Percentiles rank a stretch among this genome's conserved stretches.
Evolutionary conservation across 2,113 vertebrate genomes (phyloP).

Genomic region (Neodon shergylaensis): DNA sequence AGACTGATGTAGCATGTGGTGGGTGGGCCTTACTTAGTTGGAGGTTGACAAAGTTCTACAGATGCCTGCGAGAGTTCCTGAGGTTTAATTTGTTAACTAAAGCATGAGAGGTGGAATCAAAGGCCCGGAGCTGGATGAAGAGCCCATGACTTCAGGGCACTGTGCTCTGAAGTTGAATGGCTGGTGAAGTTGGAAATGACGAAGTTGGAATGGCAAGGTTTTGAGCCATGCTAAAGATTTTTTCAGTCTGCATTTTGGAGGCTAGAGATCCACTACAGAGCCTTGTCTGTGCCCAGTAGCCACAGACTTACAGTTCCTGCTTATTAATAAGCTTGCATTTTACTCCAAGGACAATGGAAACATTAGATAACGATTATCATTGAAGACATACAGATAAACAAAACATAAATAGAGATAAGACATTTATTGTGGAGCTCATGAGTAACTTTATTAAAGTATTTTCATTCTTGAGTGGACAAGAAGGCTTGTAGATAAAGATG

Average conservation of each 20-base stretch:
- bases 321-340: neutral
- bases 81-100: neutral
- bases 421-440: neutral
- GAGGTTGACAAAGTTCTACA: neutral
- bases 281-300: neutral
- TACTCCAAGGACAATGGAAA: constrained; percentile 27
- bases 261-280: neutral
- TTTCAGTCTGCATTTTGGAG: neutral
- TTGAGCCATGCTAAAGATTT: neutral
- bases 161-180: neutral
- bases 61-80: neutral
- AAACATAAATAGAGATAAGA: neutral
- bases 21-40: neutral
- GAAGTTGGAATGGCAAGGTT: neutral
- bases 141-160: neutral
- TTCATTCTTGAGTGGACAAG: neutral
- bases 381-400: neutral
- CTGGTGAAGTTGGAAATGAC: neutral
- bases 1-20: neutral
- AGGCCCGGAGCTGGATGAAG: neutral
- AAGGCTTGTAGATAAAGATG: neutral
- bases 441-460: neutral
- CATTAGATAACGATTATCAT: neutral
- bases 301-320: neutral
- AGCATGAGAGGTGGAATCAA: neutral